phyloP scores from a whole-genome alignment of 1,140 invertebrate genomes.

The Megalopta genalis region DNA sequence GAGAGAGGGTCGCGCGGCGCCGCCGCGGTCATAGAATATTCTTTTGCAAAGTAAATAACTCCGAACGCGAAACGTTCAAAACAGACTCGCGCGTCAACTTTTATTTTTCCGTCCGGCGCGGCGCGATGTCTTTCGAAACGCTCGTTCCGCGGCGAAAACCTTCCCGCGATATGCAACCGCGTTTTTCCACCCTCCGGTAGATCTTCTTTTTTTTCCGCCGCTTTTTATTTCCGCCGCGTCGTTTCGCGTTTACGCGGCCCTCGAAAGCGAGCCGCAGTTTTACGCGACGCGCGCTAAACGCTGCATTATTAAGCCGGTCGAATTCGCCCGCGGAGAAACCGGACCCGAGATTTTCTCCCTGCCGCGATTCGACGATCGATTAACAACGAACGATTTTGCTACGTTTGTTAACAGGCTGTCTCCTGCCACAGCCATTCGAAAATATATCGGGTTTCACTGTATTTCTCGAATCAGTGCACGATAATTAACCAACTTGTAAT shows the following conservation, averaged over 20 bases:
- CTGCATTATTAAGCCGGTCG: background rate
- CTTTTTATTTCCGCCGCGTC: background rate
- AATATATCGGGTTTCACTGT: too few relatives aligned
- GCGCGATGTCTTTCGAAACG: background rate
- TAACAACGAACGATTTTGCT: background rate
- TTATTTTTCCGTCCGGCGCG: background rate
- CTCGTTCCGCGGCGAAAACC: background rate
- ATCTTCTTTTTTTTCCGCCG: background rate
- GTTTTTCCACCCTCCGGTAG: background rate
- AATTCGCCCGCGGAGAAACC: conserved; percentile 4
- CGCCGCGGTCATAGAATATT: background rate
- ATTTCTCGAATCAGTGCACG: too few relatives aligned
- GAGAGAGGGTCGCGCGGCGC: too few relatives aligned
- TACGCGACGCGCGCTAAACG: background rate
- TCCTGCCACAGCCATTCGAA: too few relatives aligned
- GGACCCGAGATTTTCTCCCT: background rate
- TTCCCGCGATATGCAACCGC: too few relatives aligned
- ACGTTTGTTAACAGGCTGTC: too few relatives aligned
- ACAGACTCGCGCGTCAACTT: background rate
- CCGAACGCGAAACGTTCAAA: background rate
- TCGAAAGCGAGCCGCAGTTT: background rate
- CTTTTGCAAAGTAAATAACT: background rate
- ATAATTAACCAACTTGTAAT: too few relatives aligned
- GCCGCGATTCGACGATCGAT: conserved; percentile 4
- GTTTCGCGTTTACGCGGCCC: background rate